phyloP scores from a whole-genome alignment of 2,888 invertebrate genomes.

The Polylopha cassiicola region DNA sequence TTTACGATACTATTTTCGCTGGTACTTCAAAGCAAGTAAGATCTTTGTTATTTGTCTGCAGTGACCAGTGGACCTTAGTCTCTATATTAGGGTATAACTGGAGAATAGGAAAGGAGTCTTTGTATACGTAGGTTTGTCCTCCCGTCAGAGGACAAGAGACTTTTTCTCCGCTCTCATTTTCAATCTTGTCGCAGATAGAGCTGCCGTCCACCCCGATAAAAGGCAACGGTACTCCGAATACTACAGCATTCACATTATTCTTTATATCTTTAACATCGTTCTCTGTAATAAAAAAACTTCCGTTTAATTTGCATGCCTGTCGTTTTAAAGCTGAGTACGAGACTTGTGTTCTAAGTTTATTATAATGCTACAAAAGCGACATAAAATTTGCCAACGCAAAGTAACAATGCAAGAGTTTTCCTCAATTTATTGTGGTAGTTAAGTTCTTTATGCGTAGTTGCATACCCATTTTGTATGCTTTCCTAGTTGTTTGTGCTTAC shows the following conservation, averaged over 20 bases:
- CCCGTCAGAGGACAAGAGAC: slow-evolving; percentile 82
- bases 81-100: slow-evolving; percentile 69
- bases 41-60: slow-evolving; percentile 62
- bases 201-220: slow-evolving; percentile 86
- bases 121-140: slow-evolving; percentile 82
- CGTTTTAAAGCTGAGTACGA: slow-evolving; percentile 9
- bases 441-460: too few relatives aligned
- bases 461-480: too few relatives aligned
- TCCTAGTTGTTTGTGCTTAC: slow-evolving; percentile 44
- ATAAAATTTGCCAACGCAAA: not conserved
- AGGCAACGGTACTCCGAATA: slow-evolving; percentile 81
- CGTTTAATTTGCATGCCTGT: slow-evolving; percentile 11
- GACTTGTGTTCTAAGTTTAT: slow-evolving; percentile 5
- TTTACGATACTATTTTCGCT: slow-evolving; percentile 70
- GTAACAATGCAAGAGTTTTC: too few relatives aligned
- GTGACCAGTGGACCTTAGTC: slow-evolving; percentile 80
- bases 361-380: not conserved
- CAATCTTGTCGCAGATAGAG: slow-evolving; percentile 81
- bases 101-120: slow-evolving; percentile 77
- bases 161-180: slow-evolving; percentile 72
- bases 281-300: slow-evolving; percentile 51
- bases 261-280: slow-evolving; percentile 70
- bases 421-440: too few relatives aligned
- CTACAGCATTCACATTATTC: slow-evolving; percentile 79
- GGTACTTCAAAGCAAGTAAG: slow-evolving; percentile 83